phyloP scores from a whole-genome alignment of 2,113 vertebrate species.

The Ailurus styani region DNA sequence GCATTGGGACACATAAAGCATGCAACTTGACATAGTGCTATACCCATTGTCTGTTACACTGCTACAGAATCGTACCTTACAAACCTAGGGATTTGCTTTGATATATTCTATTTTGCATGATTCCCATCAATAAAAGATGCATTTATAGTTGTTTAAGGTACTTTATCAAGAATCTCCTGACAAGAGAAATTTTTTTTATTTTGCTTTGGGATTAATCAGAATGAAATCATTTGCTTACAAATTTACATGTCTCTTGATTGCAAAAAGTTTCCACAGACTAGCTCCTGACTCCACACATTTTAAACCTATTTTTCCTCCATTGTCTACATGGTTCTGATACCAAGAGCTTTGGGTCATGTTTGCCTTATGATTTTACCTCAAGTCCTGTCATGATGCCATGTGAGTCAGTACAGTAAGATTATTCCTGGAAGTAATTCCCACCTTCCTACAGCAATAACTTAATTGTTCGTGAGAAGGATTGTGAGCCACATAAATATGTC shows the following conservation, averaged over 20 bases:
- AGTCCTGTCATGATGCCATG: background rate
- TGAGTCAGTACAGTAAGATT: background rate
- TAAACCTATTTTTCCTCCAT: background rate
- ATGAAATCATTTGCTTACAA: background rate
- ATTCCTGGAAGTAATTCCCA: background rate
- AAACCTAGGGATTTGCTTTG: background rate
- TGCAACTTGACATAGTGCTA: accelerated
- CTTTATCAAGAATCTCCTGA: background rate
- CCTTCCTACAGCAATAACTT: background rate
- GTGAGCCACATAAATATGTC: background rate
- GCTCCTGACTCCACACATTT: background rate
- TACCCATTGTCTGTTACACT: background rate
- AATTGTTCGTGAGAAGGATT: background rate
- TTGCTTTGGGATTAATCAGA: background rate
- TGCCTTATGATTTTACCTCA: background rate
- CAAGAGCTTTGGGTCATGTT: background rate
- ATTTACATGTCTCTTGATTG: background rate
- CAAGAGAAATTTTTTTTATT: background rate
- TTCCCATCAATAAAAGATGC: background rate
- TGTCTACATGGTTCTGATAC: background rate
- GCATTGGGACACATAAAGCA: background rate
- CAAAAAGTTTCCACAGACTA: background rate
- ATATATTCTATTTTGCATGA: background rate
- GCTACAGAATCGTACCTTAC: background rate
- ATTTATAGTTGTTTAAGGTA: background rate